Evolutionary conservation across 1,140 invertebrate genomes (phyloP).

Genomic region (Eupeodes corollae): DNA sequence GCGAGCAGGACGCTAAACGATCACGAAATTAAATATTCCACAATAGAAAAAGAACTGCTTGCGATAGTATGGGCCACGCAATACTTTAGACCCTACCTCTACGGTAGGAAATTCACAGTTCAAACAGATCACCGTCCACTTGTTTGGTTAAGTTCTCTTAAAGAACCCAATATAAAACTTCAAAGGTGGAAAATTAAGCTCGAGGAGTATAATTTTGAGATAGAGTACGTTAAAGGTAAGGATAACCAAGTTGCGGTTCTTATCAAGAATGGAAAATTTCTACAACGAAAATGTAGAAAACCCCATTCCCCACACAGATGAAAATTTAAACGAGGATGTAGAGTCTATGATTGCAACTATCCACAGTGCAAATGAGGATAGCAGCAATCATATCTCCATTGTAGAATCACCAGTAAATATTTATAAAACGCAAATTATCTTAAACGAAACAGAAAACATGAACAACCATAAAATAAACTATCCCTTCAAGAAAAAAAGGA

Average conservation of each 20-base stretch:
- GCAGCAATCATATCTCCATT: no score
- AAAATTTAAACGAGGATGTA: neutral
- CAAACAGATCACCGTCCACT: constrained; percentile 42
- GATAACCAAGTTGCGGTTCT: no score
- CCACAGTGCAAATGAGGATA: constrained; percentile 16
- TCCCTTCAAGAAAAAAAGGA: no score
- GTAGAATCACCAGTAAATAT: constrained; percentile 4
- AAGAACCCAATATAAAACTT: no score
- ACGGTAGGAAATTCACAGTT: constrained; percentile 38
- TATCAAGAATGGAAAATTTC: constrained; percentile 36
- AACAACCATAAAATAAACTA: no score
- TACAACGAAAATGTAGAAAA: constrained; percentile 38
- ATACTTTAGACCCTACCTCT: constrained; percentile 41
- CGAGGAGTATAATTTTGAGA: no score
- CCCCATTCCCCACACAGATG: neutral
- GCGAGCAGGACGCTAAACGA: constrained; percentile 35
- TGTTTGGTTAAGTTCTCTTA: constrained; percentile 38
- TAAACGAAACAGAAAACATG: no score
- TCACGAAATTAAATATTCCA: constrained; percentile 34
- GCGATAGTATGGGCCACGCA: constrained; percentile 41
- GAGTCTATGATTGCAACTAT: constrained; percentile 7
- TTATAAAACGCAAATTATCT: neutral
- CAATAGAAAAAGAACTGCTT: constrained; percentile 41
- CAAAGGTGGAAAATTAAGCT: no score
- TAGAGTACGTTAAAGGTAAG: no score